Conservation (phyloP, 2,797 vertebrate species). For the Myotis findleyi region DNA sequence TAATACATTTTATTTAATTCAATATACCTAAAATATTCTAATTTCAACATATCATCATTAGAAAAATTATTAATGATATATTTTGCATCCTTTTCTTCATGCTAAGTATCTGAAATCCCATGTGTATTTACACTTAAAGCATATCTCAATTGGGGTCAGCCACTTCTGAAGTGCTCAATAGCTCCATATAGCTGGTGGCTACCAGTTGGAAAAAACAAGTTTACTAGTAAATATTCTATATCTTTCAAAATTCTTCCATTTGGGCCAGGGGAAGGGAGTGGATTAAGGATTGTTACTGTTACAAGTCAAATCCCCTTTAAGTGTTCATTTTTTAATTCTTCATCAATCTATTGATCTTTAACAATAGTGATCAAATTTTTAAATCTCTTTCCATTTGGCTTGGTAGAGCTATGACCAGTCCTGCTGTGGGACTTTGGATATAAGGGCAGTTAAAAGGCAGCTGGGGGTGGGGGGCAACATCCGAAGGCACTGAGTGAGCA, state of each 20-base stretch:
- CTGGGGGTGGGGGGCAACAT: neutral
- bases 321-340: neutral
- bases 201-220: neutral
- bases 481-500: neutral
- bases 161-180: neutral
- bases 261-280: neutral
- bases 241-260: neutral
- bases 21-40: neutral
- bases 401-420: neutral
- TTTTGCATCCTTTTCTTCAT: neutral
- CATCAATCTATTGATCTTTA: neutral
- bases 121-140: constrained; percentile 33
- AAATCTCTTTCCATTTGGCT: constrained; percentile 25
- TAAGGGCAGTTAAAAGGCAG: neutral
- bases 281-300: neutral
- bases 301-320: neutral
- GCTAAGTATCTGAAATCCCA: neutral
- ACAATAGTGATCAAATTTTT: constrained; percentile 28
- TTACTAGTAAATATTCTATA: neutral
- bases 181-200: neutral
- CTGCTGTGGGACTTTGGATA: neutral
- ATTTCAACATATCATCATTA: constrained; percentile 1
- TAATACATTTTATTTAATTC: neutral
- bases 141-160: neutral
- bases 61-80: neutral